Base-by-base conservation (phyloP, 2,888 invertebrate species). In the Cheilosia scutellata region DNA sequence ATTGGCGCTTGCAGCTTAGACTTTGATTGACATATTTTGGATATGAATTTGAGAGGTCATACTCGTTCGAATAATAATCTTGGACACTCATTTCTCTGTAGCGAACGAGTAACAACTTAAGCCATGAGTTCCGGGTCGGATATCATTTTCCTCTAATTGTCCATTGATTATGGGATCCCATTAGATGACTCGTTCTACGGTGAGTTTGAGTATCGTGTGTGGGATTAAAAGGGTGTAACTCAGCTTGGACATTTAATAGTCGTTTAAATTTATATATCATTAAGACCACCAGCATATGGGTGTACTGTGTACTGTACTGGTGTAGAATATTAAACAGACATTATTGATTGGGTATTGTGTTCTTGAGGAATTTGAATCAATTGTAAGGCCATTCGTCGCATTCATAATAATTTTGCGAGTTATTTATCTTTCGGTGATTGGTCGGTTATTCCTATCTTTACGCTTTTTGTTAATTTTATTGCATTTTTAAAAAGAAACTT, bases 11-110 rank as follows among this genome's bases (percentile, higher is more conserved):
- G 27, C 27, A 51, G 16, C 25, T 51, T 51, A 2, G 51, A n/a
- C 44, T 47, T 47, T 82, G 82, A 82, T 82, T 82, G 82, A 82
- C 82, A 82, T 57, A 47, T 70, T 82, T 65, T 65, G 42, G 68
- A 77, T 55, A 42, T 65, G 31, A 9, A 31, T 40, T 49, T 49
- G 71, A 57, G 58, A 58, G 37, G 11, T 27, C 20, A 51, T 2
- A 25, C 7, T 11, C n/a, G 16, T 16, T 6, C 31, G 31, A 9
- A 37, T 37, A 37, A 11, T 37, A 9, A 11, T 11, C 11, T 11
- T 31, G 40, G 60, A 49, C 29, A 47, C 65, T 40, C 29, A 47
- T 58, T 49, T 37, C 47, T 65, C 16, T 63, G 55, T 16, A 37
- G 75, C 2, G 20, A 11, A 29, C 3, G 11, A 3, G 2, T 42